Conservation (phyloP, 2,888 invertebrate species). For the Acleris literana region DNA sequence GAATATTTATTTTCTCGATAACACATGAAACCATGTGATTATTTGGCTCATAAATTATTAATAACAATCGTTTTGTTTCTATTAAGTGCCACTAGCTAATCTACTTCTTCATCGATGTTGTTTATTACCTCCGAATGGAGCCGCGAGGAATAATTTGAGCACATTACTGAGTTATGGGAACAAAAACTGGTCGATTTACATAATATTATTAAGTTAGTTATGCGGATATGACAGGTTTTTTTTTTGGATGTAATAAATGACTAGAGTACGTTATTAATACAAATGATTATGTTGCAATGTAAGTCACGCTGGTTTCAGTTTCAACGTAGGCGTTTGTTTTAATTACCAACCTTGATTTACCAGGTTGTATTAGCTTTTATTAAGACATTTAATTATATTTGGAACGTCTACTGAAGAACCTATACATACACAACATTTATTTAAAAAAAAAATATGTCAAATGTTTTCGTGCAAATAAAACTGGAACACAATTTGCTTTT, state of each 20-base stretch:
- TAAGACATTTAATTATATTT: no score
- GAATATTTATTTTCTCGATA: conserved; percentile 47
- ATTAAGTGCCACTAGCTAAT: conserved; percentile 45
- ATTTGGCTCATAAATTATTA: conserved; percentile 52
- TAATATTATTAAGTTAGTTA: conserved; percentile 42
- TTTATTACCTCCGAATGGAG: conserved; percentile 50
- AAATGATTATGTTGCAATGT: conserved; percentile 3
- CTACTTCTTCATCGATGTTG: conserved; percentile 54
- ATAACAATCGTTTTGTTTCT: conserved; percentile 50
- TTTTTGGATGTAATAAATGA: conserved; percentile 7
- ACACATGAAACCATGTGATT: conserved; percentile 49
- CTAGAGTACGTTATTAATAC: conserved; percentile 8
- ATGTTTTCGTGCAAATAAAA: no score
- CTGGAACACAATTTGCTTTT: neutral
- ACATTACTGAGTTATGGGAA: conserved; percentile 49
- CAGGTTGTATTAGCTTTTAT: no score
- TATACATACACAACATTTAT: no score
- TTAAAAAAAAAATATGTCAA: no score
- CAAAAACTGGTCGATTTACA: conserved; percentile 49
- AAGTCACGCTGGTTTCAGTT: conserved; percentile 3
- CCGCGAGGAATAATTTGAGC: conserved; percentile 45
- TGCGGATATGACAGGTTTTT: conserved; percentile 39
- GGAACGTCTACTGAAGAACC: no score
- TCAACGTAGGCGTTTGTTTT: neutral
- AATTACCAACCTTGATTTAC: neutral